These are phyloP conservation scores for Colius striatus DNA, from an alignment of 2,113 vertebrate genomes.

Conservation along the genomic window DNA sequence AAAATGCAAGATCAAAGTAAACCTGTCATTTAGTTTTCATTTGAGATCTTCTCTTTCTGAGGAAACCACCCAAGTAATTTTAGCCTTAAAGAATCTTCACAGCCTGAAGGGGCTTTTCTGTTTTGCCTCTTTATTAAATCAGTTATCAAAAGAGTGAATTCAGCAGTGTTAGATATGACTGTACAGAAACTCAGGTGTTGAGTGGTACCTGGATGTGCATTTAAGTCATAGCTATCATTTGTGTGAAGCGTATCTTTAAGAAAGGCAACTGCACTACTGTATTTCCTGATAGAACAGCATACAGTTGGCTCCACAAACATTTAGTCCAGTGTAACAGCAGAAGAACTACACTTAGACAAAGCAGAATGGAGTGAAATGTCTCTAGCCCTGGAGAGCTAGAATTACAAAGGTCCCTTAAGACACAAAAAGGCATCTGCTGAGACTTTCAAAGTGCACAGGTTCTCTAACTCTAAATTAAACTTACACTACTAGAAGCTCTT, in stretches of 20 bases:
- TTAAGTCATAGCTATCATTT: neutral
- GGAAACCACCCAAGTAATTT: neutral
- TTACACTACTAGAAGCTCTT: neutral
- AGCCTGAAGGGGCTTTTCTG: neutral
- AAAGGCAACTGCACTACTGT: neutral
- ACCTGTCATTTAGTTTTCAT: neutral
- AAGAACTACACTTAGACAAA: neutral
- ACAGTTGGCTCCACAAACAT: neutral
- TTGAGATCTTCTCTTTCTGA: neutral
- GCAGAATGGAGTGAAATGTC: neutral
- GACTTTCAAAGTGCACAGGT: neutral
- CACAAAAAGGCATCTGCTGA: neutral
- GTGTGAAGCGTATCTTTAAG: neutral
- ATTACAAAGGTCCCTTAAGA: neutral
- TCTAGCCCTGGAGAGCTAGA: neutral
- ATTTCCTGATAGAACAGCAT: neutral
- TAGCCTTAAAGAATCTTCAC: neutral
- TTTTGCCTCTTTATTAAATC: neutral
- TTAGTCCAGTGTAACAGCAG: neutral
- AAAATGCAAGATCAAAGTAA: constrained; percentile 1
- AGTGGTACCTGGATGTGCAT: neutral
- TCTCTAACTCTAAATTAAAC: neutral
- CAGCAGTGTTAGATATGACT: neutral
- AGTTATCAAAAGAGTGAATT: neutral
- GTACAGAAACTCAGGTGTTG: neutral